phyloP scores from a whole-genome alignment of 2,797 vertebrate species.

The Ara ararauna region DNA sequence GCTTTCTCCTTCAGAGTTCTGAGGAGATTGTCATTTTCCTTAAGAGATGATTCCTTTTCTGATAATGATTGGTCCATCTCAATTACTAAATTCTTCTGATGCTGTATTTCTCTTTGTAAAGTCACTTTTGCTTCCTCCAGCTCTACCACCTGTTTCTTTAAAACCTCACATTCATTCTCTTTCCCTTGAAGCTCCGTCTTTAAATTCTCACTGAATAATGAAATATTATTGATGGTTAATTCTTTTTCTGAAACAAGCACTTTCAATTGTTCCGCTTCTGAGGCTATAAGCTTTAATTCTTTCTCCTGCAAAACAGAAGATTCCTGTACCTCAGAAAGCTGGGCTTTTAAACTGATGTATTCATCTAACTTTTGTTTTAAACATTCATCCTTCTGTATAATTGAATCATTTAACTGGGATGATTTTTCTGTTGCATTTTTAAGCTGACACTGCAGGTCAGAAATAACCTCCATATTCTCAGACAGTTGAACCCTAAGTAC shows the following conservation, averaged over 20 bases:
- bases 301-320: conserved; percentile 64
- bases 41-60: conserved; percentile 75
- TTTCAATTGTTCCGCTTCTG: conserved; percentile 77
- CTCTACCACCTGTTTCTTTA: conserved; percentile 78
- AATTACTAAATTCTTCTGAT: conserved; percentile 69
- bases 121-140: conserved; percentile 75
- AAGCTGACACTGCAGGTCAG: conserved; percentile 74
- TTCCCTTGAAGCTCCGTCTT: conserved; percentile 74
- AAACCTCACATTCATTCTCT: conserved; percentile 76
- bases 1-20: conserved; percentile 73
- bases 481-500: conserved; percentile 75
- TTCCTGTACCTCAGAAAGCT: conserved; percentile 76
- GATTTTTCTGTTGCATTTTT: conserved; percentile 57
- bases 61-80: conserved; percentile 67
- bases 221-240: conserved; percentile 43
- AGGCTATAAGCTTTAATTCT: conserved; percentile 71
- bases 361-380: conserved; percentile 78
- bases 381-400: conserved; percentile 76
- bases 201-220: conserved; percentile 67
- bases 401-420: conserved; percentile 51
- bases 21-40: conserved; percentile 70
- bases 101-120: conserved; percentile 69
- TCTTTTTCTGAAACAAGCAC: conserved; percentile 79
- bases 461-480: conserved; percentile 78
- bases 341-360: conserved; percentile 65